These are phyloP conservation scores for Sebastes minor DNA, from an alignment of 2,797 vertebrate genomes.

Conservation along the genomic window DNA sequence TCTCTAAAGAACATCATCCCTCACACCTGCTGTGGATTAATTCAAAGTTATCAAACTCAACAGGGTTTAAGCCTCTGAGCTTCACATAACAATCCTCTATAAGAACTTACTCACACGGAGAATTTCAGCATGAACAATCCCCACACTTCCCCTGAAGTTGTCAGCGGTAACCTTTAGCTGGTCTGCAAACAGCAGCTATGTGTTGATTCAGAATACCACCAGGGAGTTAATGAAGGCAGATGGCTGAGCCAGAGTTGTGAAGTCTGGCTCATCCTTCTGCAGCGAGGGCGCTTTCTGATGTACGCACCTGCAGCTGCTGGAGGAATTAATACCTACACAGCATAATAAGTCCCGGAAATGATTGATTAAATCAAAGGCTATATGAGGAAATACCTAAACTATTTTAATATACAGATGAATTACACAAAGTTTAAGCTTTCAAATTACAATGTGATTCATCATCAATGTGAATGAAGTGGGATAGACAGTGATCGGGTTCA, in stretches of 20 bases:
- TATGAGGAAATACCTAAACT: background rate
- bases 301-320: background rate
- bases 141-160: background rate
- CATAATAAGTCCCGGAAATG: background rate
- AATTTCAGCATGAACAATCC: background rate
- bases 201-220: background rate
- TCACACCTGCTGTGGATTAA: background rate
- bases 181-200: background rate
- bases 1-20: no score
- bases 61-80: background rate
- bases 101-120: background rate
- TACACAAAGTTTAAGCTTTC: background rate
- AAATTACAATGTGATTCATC: background rate
- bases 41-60: background rate
- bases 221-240: slow-evolving; percentile 7
- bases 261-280: background rate
- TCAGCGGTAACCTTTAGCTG: background rate
- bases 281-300: background rate
- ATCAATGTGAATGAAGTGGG: background rate
- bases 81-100: background rate
- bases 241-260: background rate
- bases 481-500: background rate
- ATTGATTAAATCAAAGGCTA: background rate
- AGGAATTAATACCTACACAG: background rate
- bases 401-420: background rate